Conservation (phyloP, 2,888 invertebrate genomes). For the Thumatha senex region DNA sequence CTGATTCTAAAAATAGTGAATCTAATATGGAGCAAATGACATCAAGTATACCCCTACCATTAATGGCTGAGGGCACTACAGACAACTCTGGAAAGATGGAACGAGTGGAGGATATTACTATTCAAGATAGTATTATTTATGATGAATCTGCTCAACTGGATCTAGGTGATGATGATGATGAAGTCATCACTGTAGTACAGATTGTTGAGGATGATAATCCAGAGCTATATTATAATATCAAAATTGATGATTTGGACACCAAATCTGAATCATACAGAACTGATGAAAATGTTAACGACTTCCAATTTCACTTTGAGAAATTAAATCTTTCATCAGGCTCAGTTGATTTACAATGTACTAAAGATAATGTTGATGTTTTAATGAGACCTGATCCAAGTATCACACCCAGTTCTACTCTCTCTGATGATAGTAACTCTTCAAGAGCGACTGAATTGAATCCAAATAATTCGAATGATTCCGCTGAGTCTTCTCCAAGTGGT, state of each 20-base stretch:
- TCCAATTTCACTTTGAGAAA: slow-evolving; percentile 70
- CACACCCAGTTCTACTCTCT: slow-evolving; percentile 73
- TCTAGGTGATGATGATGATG: slow-evolving; percentile 75
- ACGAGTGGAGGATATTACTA: slow-evolving; percentile 9
- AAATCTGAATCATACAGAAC: slow-evolving; percentile 34
- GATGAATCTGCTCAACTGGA: slow-evolving; percentile 58
- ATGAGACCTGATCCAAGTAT: slow-evolving; percentile 71
- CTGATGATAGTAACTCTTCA: slow-evolving; percentile 77
- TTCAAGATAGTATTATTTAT: slow-evolving; percentile 48
- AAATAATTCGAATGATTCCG: slow-evolving; percentile 70
- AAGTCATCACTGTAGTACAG: slow-evolving; percentile 78
- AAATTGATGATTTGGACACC: slow-evolving; percentile 58
- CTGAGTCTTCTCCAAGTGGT: slow-evolving; percentile 78
- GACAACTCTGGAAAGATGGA: slow-evolving; percentile 28
- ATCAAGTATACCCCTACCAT: slow-evolving; percentile 18
- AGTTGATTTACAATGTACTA: slow-evolving; percentile 55
- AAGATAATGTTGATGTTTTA: slow-evolving; percentile 51
- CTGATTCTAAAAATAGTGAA: slow-evolving; percentile 19
- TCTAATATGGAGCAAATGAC: slow-evolving; percentile 15
- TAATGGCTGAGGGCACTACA: slow-evolving; percentile 18
- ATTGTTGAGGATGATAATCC: slow-evolving; percentile 78
- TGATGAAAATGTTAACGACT: slow-evolving; percentile 46
- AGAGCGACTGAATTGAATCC: slow-evolving; percentile 63
- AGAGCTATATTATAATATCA: slow-evolving; percentile 69
- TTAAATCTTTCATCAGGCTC: slow-evolving; percentile 53